Percentiles rank a stretch among this genome's conserved stretches.
Conservation (phyloP, 2,113 vertebrate genomes). For the Anser cygnoides region DNA sequence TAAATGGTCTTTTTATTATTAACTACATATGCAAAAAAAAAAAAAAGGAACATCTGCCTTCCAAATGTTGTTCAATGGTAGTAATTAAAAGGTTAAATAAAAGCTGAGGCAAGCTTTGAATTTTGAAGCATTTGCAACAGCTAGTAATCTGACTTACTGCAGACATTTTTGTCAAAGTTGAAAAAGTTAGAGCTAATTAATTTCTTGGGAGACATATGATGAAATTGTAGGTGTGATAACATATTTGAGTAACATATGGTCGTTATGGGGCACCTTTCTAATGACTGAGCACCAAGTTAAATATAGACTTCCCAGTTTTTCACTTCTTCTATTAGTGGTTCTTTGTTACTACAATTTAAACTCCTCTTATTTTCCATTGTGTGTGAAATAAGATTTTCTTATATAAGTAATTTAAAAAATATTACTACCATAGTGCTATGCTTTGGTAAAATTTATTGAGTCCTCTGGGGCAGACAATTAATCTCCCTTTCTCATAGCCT, state of each 20-base stretch:
- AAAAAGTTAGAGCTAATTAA: constrained; percentile 87
- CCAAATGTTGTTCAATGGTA: constrained; percentile 78
- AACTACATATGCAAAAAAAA: constrained; percentile 52
- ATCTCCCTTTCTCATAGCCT: background rate
- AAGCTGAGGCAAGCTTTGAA: constrained; percentile 80
- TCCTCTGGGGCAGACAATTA: background rate
- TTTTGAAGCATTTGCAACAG: constrained; percentile 80
- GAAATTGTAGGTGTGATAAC: constrained; percentile 86
- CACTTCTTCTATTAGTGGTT: constrained; percentile 68
- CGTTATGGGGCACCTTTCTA: constrained; percentile 84
- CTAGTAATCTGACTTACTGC: constrained; percentile 79
- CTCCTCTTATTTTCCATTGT: constrained; percentile 48
- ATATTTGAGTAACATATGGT: constrained; percentile 88
- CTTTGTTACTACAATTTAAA: constrained; percentile 74
- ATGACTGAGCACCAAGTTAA: constrained; percentile 82
- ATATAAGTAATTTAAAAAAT: constrained; percentile 11
- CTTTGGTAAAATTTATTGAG: background rate
- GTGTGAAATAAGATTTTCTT: background rate
- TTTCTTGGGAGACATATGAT: constrained; percentile 86
- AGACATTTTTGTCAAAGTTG: constrained; percentile 87
- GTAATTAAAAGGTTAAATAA: constrained; percentile 86
- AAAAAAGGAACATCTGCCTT: constrained; percentile 77
- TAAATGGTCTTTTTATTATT: constrained; percentile 51
- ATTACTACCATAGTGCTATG: background rate
- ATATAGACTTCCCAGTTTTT: constrained; percentile 77